Evolutionary conservation across 2,113 vertebrate genomes (phyloP).

Genomic region (Ictalurus furcatus): DNA sequence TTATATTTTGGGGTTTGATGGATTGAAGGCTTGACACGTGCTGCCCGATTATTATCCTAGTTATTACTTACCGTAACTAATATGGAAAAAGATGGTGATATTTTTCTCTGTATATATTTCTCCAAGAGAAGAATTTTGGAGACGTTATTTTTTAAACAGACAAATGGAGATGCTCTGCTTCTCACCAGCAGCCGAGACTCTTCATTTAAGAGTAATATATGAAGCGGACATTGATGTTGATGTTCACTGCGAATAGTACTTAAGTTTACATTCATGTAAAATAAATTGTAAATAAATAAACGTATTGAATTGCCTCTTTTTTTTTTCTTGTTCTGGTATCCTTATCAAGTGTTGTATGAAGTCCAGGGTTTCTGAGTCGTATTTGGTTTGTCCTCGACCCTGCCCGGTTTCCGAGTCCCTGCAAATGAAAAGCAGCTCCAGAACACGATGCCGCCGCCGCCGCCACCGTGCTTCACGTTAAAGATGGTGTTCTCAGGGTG

Average conservation of each 20-base stretch:
- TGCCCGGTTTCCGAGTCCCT: background rate
- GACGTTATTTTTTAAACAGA: background rate
- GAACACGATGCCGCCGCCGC: background rate
- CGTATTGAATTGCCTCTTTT: background rate
- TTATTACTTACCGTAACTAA: background rate
- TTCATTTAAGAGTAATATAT: background rate
- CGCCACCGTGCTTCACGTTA: background rate
- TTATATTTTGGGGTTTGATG: background rate
- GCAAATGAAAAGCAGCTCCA: background rate
- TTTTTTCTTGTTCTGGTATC: background rate
- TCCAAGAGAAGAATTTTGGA: background rate
- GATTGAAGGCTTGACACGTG: background rate
- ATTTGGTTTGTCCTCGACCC: background rate
- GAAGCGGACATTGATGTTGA: background rate
- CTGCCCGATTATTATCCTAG: background rate
- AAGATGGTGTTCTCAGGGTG: background rate
- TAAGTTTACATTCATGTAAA: constrained; percentile 26
- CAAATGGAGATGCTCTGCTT: background rate
- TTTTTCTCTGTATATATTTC: background rate
- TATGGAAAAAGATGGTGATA: background rate
- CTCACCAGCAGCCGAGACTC: background rate
- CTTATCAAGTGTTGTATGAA: background rate
- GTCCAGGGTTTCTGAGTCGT: background rate
- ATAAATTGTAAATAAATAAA: background rate
- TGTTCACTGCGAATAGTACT: constrained; percentile 6